Conservation (phyloP, 2,113 vertebrate species). For the Axis porcinus region DNA sequence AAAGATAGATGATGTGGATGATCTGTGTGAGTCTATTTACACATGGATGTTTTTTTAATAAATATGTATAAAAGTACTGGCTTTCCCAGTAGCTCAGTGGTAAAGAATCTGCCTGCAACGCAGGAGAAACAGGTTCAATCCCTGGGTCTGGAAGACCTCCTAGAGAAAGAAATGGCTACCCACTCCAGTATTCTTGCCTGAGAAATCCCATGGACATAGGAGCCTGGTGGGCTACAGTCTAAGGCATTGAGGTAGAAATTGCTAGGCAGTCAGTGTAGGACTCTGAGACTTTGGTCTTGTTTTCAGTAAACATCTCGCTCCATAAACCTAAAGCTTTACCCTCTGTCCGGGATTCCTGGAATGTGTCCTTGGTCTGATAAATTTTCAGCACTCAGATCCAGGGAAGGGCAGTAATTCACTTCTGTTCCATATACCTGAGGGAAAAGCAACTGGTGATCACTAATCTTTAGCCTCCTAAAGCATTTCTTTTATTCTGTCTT, state of each 20-base stretch:
- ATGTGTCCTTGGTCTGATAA: not conserved
- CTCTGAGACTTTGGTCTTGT: not conserved
- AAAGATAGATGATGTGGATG: not conserved
- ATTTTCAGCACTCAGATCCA: not conserved
- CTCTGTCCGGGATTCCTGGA: not conserved
- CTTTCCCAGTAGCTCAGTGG: not conserved
- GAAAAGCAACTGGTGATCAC: not conserved
- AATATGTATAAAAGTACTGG: not conserved
- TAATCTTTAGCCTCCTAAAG: not conserved
- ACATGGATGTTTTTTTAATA: not conserved
- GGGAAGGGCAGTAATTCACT: not conserved
- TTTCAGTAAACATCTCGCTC: not conserved
- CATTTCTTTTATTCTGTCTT: not conserved
- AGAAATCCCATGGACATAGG: not conserved
- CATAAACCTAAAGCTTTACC: not conserved
- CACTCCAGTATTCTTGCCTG: not conserved
- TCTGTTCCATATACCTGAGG: not conserved
- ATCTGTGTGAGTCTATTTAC: not conserved
- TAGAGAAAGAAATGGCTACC: not conserved
- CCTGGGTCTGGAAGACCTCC: not conserved
- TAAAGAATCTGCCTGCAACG: not conserved
- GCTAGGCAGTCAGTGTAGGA: not conserved
- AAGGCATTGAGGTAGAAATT: not conserved
- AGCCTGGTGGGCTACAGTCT: not conserved
- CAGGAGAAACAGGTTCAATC: not conserved